Percentiles rank a stretch among this genome's conserved stretches.
Evolutionary conservation across 2,797 vertebrate genomes (phyloP).

Genomic region (Saxicola maurus): DNA sequence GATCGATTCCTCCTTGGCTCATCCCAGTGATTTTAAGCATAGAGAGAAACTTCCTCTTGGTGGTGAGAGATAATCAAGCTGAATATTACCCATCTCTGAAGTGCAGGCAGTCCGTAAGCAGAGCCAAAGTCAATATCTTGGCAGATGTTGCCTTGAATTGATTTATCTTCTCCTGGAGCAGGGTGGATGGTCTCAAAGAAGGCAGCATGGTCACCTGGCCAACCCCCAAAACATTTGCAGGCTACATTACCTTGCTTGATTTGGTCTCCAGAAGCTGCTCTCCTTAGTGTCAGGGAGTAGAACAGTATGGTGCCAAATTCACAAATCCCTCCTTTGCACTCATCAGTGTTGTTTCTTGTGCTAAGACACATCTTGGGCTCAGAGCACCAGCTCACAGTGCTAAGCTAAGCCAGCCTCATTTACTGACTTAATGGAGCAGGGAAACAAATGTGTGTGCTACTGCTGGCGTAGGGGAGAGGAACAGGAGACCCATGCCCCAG

Average conservation of each 20-base stretch:
- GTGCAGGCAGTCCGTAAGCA: constrained; percentile 66
- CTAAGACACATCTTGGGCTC: constrained; percentile 1
- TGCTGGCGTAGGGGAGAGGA: background rate
- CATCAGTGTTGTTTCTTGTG: background rate
- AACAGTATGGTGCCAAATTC: background rate
- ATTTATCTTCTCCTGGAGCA: constrained; percentile 70
- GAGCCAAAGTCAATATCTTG: constrained; percentile 75
- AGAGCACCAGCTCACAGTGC: background rate
- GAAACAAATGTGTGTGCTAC: background rate
- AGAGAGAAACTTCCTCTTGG: constrained; percentile 69
- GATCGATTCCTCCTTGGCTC: constrained; percentile 67
- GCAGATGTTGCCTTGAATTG: constrained; percentile 76
- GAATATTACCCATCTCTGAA: constrained; percentile 78
- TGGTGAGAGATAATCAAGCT: constrained; percentile 77
- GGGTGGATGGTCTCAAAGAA: constrained; percentile 41
- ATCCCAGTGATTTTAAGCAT: constrained; percentile 68
- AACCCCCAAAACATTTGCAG: constrained; percentile 33
- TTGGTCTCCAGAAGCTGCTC: background rate
- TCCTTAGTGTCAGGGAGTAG: background rate
- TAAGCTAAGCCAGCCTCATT: constrained; percentile 33
- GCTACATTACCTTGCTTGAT: constrained; percentile 30
- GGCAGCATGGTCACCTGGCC: constrained; percentile 42
- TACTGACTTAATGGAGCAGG: constrained; percentile 40
- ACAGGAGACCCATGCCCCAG: background rate
- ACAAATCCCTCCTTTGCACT: background rate